These are phyloP conservation scores for Odontothrips loti DNA, from an alignment of 2,888 invertebrate genomes.

Conservation along the genomic window DNA sequence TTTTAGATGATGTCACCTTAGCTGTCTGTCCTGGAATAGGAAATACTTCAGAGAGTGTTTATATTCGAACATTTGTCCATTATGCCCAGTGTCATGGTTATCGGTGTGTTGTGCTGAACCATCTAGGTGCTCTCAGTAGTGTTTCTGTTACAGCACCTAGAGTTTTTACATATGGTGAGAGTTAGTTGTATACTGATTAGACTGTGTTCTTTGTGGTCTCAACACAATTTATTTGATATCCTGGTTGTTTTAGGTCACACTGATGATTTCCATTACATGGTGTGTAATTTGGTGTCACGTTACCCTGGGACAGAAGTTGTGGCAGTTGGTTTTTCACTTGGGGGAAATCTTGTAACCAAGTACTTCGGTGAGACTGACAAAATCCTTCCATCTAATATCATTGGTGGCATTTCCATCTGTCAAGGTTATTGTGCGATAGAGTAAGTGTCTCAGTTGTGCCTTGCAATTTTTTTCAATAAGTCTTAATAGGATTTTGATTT, in stretches of 20 bases:
- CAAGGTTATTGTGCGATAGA: constrained; percentile 90
- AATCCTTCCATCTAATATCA: constrained; percentile 62
- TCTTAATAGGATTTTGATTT: constrained; percentile 15
- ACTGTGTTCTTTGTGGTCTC: constrained; percentile 2
- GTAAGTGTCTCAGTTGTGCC: constrained; percentile 54
- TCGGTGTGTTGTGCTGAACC: constrained; percentile 88
- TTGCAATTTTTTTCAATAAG: neutral
- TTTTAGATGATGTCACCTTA: constrained; percentile 77
- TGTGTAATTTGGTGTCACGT: constrained; percentile 65
- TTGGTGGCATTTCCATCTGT: constrained; percentile 88
- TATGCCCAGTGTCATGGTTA: constrained; percentile 88
- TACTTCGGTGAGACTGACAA: constrained; percentile 75
- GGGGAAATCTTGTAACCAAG: constrained; percentile 89
- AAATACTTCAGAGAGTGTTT: constrained; percentile 90
- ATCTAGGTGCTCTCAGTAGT: constrained; percentile 82
- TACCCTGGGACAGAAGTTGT: constrained; percentile 74
- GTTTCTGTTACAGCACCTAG: constrained; percentile 81
- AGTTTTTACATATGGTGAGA: constrained; percentile 87
- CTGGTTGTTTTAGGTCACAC: constrained; percentile 66
- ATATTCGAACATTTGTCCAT: constrained; percentile 88
- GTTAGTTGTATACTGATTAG: constrained; percentile 1
- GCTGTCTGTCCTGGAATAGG: constrained; percentile 90
- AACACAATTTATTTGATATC: neutral
- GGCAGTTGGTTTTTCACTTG: constrained; percentile 88
- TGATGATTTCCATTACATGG: constrained; percentile 80